phyloP scores from a whole-genome alignment of 2,113 vertebrate species.

The Nothobranchius kuhntae region DNA sequence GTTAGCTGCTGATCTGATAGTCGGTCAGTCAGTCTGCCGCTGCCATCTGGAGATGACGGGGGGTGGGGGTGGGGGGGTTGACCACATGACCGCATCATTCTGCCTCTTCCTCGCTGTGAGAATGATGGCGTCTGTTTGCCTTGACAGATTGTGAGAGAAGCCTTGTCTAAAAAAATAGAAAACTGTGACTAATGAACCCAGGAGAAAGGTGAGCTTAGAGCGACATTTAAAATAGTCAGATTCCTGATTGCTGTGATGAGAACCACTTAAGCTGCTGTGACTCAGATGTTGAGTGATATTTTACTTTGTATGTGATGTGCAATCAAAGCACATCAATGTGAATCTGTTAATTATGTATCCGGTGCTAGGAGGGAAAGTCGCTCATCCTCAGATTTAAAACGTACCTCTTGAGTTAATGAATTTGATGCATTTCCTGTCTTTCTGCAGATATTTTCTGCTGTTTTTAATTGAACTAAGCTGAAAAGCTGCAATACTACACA shows the following conservation, averaged over 20 bases:
- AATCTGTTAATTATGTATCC: slow-evolving; percentile 1
- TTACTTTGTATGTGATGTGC: not conserved
- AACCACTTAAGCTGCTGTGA: slow-evolving; percentile 3
- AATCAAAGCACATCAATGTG: not conserved
- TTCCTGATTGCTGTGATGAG: slow-evolving; percentile 5
- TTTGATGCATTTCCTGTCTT: slow-evolving; percentile 20
- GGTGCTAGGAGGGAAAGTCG: slow-evolving; percentile 7
- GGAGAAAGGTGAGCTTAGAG: not conserved
- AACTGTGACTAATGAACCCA: slow-evolving; percentile 22
- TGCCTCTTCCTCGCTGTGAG: slow-evolving; percentile 29
- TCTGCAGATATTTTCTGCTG: slow-evolving; percentile 5
- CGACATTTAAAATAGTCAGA: slow-evolving; percentile 1
- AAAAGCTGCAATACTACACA: slow-evolving; percentile 9
- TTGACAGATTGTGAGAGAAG: slow-evolving; percentile 56
- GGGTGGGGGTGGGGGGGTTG: slow-evolving; percentile 15
- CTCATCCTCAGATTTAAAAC: slow-evolving; percentile 21
- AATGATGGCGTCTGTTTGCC: slow-evolving; percentile 42
- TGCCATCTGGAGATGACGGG: slow-evolving; percentile 74
- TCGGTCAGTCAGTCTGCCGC: slow-evolving; percentile 52
- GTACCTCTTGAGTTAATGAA: slow-evolving; percentile 19
- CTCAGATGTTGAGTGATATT: not conserved
- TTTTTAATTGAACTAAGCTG: slow-evolving; percentile 25
- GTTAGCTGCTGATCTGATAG: slow-evolving; percentile 38
- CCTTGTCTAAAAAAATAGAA: slow-evolving; percentile 36
- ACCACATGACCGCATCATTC: slow-evolving; percentile 53